Evolutionary conservation across 2,888 invertebrate genomes (phyloP), one percentile per base, ranked within the genome.

Genomic region (Acleris literana): DNA sequence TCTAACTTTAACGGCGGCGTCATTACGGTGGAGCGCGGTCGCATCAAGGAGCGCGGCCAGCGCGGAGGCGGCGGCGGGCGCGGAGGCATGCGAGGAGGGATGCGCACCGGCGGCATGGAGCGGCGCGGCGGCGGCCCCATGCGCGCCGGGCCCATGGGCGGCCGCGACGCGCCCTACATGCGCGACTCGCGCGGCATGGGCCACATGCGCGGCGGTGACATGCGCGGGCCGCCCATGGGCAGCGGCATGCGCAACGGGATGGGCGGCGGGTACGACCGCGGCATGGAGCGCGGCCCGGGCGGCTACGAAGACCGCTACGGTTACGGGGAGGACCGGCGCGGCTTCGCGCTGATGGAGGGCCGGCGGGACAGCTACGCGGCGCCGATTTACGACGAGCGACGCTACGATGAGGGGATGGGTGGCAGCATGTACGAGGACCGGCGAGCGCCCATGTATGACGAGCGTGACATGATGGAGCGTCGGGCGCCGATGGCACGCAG

Each of bases 1-100:
- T 93, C 95, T 1, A 95, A 95, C 57, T 97, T 98, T 84, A 97
- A 97, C 88, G 97, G 97, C 25, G 95, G 95, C 60, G 94, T 95
- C 69, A 97, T 98, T 74, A 96, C 96, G 68, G 98, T 98, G 4
- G 97, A 98, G 84, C 95, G 95, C 72, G 96, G 96, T 0, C 94
- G 96, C 51, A 95, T 96, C 59, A 96, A 96, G 84, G 95, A 96
- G 68, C 94, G 95, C 54, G 93, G 94, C 0, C 89, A 92, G 67
- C 93, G 94, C 55, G 92, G 92, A 16, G 93, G 93, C 17, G 91
- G 93, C 1, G 86, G 88, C 6, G 88, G 93, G 13, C 60, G 68
- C 29, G 63, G 95, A 48, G 93, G 94, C 0, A 88, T 92, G 66
- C 93, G 94, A 52, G 92, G 92, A 16, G 93, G 93, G 18, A 91